Conservation (phyloP, 2,888 invertebrate species). For the Nymphalis polychloros region DNA sequence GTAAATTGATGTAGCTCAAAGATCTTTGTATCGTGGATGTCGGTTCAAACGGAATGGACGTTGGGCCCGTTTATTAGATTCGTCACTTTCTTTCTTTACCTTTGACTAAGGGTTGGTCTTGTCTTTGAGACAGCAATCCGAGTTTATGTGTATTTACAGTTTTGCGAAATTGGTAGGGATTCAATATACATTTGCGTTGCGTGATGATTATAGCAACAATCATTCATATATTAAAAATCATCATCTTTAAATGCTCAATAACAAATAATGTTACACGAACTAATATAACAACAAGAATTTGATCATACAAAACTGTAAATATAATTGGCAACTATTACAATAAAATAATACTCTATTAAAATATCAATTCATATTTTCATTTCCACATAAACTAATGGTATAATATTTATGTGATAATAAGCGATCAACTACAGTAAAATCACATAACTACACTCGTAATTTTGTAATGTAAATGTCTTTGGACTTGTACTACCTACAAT, state of each 20-base stretch:
- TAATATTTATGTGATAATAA: no score
- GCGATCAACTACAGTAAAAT: not conserved
- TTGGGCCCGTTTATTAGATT: constrained; percentile 76
- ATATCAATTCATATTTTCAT: no score
- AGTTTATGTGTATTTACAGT: constrained; percentile 63
- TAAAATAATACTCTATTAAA: no score
- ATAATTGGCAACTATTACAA: no score
- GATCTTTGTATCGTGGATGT: constrained; percentile 63
- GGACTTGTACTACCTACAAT: not conserved
- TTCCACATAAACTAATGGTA: no score
- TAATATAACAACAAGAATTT: no score
- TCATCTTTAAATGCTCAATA: no score
- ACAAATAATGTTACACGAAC: no score
- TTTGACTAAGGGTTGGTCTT: constrained; percentile 72
- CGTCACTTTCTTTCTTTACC: constrained; percentile 77
- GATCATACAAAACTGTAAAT: no score
- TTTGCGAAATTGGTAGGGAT: constrained; percentile 37
- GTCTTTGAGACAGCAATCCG: constrained; percentile 68
- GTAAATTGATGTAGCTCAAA: constrained; percentile 49
- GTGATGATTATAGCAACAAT: no score
- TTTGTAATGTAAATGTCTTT: not conserved
- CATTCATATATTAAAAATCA: no score
- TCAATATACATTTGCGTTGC: no score
- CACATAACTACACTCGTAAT: not conserved
- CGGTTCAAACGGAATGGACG: constrained; percentile 75